Evolutionary conservation across 1,140 invertebrate genomes (phyloP).

Genomic region (Drosophila rhopaloa): DNA sequence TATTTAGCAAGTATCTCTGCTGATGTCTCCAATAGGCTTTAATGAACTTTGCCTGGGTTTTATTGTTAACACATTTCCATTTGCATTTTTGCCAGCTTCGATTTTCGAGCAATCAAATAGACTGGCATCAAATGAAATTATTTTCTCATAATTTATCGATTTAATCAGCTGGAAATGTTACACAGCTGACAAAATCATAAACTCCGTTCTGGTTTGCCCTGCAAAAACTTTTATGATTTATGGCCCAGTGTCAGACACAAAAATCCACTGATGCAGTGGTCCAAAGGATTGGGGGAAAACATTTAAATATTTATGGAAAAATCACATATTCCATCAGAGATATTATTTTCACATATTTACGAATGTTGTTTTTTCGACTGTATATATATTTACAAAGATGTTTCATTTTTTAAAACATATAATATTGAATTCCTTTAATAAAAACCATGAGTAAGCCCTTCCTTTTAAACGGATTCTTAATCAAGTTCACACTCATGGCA

Average conservation of each 20-base stretch:
- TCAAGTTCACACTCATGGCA: conserved; percentile 65
- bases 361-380: background rate
- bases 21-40: conserved; percentile 55
- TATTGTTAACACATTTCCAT: conserved; percentile 51
- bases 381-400: background rate
- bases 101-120: conserved; percentile 29
- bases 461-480: conserved; percentile 39
- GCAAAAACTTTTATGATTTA: conserved; percentile 61
- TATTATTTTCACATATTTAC: background rate
- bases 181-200: conserved; percentile 81
- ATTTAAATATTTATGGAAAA: background rate
- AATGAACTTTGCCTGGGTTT: conserved; percentile 52
- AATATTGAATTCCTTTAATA: background rate
- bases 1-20: conserved; percentile 18
- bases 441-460: conserved; percentile 28
- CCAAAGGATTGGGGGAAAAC: background rate
- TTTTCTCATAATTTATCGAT: conserved; percentile 80
- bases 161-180: conserved; percentile 82
- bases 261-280: conserved; percentile 20
- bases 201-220: conserved; percentile 54
- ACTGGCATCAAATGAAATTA: conserved; percentile 68
- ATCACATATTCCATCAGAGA: background rate
- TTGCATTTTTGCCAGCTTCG: conserved; percentile 31
- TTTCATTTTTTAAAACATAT: background rate
- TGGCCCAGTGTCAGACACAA: conserved; percentile 27